phyloP scores from a whole-genome alignment of 2,888 invertebrate genomes.

The Podabrus alpinus region DNA sequence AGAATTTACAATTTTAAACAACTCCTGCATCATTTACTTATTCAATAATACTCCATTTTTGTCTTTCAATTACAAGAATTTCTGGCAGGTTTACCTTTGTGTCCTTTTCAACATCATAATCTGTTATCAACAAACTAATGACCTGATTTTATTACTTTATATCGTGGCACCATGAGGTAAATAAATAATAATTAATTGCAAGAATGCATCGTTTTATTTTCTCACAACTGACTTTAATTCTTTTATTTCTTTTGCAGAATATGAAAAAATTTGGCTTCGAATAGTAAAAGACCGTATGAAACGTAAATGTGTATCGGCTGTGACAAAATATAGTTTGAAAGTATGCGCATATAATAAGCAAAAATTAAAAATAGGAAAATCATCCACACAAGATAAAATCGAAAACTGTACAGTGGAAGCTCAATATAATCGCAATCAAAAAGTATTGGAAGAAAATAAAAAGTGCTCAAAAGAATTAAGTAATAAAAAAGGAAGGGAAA shows the following conservation, averaged over 20 bases:
- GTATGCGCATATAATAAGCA: slow-evolving; percentile 23
- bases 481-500: not conserved
- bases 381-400: not conserved
- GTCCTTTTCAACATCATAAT: no score
- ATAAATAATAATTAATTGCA: not conserved
- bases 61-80: no score
- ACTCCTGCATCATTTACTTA: no score
- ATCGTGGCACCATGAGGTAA: no score
- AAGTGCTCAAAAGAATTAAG: not conserved
- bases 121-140: no score
- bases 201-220: not conserved
- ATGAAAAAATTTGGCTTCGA: slow-evolving; percentile 67
- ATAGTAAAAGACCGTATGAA: slow-evolving; percentile 66
- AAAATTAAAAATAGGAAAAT: not conserved
- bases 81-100: no score
- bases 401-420: not conserved
- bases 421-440: not conserved
- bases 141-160: no score
- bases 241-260: slow-evolving; percentile 40
- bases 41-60: no score
- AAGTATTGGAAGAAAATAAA: not conserved
- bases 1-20: no score
- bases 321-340: slow-evolving; percentile 56
- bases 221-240: not conserved
- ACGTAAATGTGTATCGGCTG: slow-evolving; percentile 57